Base-by-base conservation (phyloP, 2,113 vertebrate species). In the Hemichromis elongatus region DNA sequence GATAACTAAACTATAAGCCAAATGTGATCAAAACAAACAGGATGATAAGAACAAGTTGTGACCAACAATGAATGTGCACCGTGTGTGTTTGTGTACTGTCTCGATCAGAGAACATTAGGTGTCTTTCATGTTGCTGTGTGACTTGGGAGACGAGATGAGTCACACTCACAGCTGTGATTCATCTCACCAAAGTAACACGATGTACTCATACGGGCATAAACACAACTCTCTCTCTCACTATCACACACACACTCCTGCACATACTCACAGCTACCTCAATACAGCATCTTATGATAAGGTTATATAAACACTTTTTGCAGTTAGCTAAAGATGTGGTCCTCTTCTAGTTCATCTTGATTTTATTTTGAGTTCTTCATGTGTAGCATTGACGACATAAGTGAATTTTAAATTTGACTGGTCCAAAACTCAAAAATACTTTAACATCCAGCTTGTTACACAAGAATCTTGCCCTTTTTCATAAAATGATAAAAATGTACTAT, bases 161-260 rank as follows among this genome's bases (percentile, higher is more conserved):
- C 89, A 93, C 80, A 45, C 85, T 87, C 73, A 54, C 78, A 87
- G 79, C 66, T 91, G 75, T 90, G 92, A 92, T 77, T 91, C 90
- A 89, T 66, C 61, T 26, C 55, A 26, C 26, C 80, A 40, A 59
- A 88, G 86, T 61, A 83, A 86, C 84, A 89, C 14, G 5, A 45
- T 86, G 88, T 89, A 55, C 79, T 83, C 54, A 85, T 55, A 13
- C 26, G 24, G 40, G 75, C 79, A 83, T 14, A 35, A 79, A 80
- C 14, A 88, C 54, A 85, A 5, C 57, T 53, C 42, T 24, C 37
- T 73, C 14, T 42, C 59, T 52, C 66, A 24, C 82, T 66, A 77
- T 50, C 73, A 37, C 26, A 37, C 37, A 75, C 21, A 73, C 63
- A 68, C 61, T 61, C 57, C 28, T 33, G 57, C 59, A 81, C 7